These are phyloP conservation scores for Pristionchus arcanus DNA, from an alignment of 2,888 invertebrate species.

Conservation along the genomic window DNA sequence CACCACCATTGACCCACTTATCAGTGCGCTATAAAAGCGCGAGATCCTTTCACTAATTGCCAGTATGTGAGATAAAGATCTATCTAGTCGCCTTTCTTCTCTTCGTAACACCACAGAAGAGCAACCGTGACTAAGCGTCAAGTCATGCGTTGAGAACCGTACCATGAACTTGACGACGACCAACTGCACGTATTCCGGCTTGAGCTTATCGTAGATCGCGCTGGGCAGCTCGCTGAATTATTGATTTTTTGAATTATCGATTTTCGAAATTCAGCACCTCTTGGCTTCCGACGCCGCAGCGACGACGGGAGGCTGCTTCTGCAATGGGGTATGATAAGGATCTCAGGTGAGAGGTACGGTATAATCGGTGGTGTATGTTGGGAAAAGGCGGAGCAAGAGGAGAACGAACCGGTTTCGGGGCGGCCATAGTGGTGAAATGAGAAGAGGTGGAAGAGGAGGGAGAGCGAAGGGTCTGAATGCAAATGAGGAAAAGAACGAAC, in stretches of 20 bases:
- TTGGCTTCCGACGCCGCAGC: neutral
- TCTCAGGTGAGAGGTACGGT: neutral
- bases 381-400: neutral
- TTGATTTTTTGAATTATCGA: neutral
- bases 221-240: constrained; percentile 10
- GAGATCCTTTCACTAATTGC: no score
- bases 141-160: no score
- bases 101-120: no score
- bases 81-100: no score
- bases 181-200: constrained; percentile 16
- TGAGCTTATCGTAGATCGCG: constrained; percentile 22
- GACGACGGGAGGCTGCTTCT: neutral
- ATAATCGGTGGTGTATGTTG: neutral
- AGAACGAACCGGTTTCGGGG: neutral
- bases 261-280: neutral
- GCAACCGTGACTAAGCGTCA: no score
- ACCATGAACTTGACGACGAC: constrained; percentile 46
- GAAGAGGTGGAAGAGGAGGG: neutral
- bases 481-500: neutral
- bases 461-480: neutral
- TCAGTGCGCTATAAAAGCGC: no score
- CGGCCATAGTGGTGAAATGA: neutral
- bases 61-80: no score
- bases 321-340: neutral
- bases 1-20: no score